Percentiles rank a stretch among this genome's conserved stretches.
Evolutionary conservation across 2,113 vertebrate genomes (phyloP).

Genomic region (Elanus axillaris): DNA sequence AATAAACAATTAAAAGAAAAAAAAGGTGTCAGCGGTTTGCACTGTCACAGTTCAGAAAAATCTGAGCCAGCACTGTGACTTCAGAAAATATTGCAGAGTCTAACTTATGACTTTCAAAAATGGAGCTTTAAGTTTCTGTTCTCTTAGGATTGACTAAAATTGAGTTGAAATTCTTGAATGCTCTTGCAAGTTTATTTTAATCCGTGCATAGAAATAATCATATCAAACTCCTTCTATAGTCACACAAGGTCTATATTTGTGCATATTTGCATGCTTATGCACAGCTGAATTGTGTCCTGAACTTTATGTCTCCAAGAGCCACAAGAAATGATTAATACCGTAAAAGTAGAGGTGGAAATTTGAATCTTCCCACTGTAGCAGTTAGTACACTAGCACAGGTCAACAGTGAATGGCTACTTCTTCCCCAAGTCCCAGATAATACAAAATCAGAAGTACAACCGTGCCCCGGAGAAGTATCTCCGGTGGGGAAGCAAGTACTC

Average conservation of each 20-base stretch:
- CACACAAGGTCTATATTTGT: background rate
- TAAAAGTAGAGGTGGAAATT: background rate
- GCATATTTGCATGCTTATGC: background rate
- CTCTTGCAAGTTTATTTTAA: conserved; percentile 45
- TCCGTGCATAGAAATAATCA: conserved; percentile 32
- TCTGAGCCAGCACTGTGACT: conserved; percentile 46
- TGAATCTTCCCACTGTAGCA: background rate
- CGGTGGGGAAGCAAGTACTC: background rate
- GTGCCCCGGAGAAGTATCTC: background rate
- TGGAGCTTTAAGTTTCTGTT: conserved; percentile 43
- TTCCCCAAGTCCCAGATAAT: background rate
- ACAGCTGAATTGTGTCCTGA: background rate
- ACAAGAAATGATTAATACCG: background rate
- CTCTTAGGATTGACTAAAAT: conserved; percentile 35
- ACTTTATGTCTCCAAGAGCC: background rate
- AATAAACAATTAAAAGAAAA: conserved; percentile 49
- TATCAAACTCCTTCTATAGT: background rate
- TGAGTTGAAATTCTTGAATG: conserved; percentile 37
- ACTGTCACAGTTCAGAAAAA: conserved; percentile 29
- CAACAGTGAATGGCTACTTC: background rate
- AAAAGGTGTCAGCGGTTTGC: conserved; percentile 34
- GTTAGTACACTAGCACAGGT: background rate
- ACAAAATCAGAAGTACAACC: background rate
- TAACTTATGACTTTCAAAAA: conserved; percentile 31
- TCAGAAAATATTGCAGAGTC: conserved; percentile 38